Evolutionary conservation across 2,113 vertebrate species (phyloP).

Genomic region (Semnopithecus entellus): DNA sequence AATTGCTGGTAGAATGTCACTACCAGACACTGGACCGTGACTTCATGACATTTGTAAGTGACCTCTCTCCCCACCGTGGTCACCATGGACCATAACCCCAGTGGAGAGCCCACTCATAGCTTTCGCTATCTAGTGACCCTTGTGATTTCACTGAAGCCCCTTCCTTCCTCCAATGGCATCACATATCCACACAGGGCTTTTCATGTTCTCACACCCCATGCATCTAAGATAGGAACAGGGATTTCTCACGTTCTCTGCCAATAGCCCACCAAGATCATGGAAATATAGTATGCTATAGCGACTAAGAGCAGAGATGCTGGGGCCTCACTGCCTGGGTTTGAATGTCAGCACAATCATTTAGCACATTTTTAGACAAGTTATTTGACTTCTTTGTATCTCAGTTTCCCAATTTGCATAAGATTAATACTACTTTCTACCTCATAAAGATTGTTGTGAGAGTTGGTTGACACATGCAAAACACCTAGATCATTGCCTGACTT

Average conservation of each 20-base stretch:
- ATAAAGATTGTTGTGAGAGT: neutral
- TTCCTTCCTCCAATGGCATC: neutral
- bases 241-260: neutral
- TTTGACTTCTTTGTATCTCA: neutral
- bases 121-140: neutral
- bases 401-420: neutral
- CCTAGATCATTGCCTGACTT: too few relatives aligned
- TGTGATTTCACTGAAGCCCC: neutral
- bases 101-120: neutral
- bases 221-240: neutral
- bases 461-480: too few relatives aligned
- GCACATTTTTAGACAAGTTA: neutral
- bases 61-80: neutral
- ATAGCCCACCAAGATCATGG: neutral
- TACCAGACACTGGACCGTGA: slow-evolving; percentile 75
- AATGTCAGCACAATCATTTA: neutral
- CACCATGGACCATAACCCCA: neutral
- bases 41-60: slow-evolving; percentile 79
- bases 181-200: neutral
- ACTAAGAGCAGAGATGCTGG: neutral
- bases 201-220: neutral
- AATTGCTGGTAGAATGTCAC: slow-evolving; percentile 78
- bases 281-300: neutral
- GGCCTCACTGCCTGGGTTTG: neutral
- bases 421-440: neutral